Conservation (phyloP, 2,113 vertebrate species). For the Scortum barcoo region DNA sequence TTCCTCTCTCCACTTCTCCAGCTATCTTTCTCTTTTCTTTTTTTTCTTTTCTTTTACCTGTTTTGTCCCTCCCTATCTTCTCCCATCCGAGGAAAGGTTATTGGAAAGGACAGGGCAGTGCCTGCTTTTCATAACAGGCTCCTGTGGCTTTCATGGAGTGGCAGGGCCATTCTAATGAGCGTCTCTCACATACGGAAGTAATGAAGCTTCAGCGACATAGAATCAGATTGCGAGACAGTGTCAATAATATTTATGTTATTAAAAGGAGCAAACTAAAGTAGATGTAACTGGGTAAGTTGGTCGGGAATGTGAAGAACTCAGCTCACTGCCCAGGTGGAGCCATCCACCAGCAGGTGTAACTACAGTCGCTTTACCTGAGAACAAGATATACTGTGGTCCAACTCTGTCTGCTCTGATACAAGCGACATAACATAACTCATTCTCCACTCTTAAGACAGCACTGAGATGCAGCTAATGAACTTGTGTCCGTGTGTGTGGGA, state of each 20-base stretch:
- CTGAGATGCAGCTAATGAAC: constrained; percentile 29
- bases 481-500: constrained; percentile 16
- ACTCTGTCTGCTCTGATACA: not conserved
- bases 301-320: constrained; percentile 22
- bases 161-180: constrained; percentile 80
- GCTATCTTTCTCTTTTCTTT: constrained; percentile 70
- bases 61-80: constrained; percentile 69
- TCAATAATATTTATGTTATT: constrained; percentile 73
- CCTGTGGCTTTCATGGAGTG: constrained; percentile 70
- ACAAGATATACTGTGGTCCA: not conserved
- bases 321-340: constrained; percentile 1
- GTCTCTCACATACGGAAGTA: constrained; percentile 57
- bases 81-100: constrained; percentile 80
- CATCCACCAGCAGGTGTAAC: not conserved
- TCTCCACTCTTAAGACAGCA: not conserved
- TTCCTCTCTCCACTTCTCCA: constrained; percentile 36
- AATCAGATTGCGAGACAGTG: constrained; percentile 65
- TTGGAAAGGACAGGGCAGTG: constrained; percentile 80
- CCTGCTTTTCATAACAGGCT: constrained; percentile 79
- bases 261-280: constrained; percentile 53
- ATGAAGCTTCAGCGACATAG: constrained; percentile 60
- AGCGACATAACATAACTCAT: not conserved
- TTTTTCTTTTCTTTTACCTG: constrained; percentile 63
- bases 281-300: constrained; percentile 57
- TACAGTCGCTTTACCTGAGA: not conserved